A percentile compares a stretch with the other conserved stretches of the same genome.
These are phyloP conservation scores for Caenorhabditis panamensis DNA, from an alignment of 2,888 invertebrate genomes.

Conservation along the genomic window DNA sequence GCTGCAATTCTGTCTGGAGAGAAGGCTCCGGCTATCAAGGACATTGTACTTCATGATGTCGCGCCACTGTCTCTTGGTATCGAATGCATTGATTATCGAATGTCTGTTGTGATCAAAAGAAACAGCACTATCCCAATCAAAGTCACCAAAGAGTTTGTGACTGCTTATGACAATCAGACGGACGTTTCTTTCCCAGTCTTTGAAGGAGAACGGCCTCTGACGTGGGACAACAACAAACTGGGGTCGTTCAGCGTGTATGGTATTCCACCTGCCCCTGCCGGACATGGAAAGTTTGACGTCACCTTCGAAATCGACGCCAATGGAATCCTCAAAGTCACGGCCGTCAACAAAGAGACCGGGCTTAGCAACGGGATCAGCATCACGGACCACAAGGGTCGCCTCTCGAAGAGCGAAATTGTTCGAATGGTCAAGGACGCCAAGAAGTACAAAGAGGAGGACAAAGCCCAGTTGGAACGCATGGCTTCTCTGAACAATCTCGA, in stretches of 20 bases:
- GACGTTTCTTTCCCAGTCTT: slow-evolving; percentile 89
- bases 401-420: slow-evolving; percentile 98
- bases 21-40: slow-evolving; percentile 86
- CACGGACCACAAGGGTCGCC: slow-evolving; percentile 89
- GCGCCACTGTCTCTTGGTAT: slow-evolving; percentile 99
- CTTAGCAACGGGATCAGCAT: slow-evolving; percentile 99
- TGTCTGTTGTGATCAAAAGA: slow-evolving; percentile 97
- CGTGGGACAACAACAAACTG: slow-evolving; percentile 97
- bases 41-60: slow-evolving; percentile 95
- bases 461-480: slow-evolving; percentile 87
- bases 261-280: slow-evolving; percentile 83
- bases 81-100: slow-evolving; percentile 90
- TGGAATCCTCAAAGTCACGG: slow-evolving; percentile 87
- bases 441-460: slow-evolving; percentile 98
- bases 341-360: slow-evolving; percentile 99
- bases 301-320: slow-evolving; percentile 84
- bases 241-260: slow-evolving; percentile 92
- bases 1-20: slow-evolving; percentile 98
- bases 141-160: slow-evolving; percentile 99
- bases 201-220: slow-evolving; percentile 99
- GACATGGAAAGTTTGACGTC: slow-evolving; percentile 82
- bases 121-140: slow-evolving; percentile 99
- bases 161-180: slow-evolving; percentile 98
- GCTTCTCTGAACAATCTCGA: slow-evolving; percentile 94
- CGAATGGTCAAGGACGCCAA: slow-evolving; percentile 99